A percentile compares a stretch with the other conserved stretches of the same genome.
phyloP scores from a whole-genome alignment of 2,797 vertebrate genomes.

The Falco berigora region DNA sequence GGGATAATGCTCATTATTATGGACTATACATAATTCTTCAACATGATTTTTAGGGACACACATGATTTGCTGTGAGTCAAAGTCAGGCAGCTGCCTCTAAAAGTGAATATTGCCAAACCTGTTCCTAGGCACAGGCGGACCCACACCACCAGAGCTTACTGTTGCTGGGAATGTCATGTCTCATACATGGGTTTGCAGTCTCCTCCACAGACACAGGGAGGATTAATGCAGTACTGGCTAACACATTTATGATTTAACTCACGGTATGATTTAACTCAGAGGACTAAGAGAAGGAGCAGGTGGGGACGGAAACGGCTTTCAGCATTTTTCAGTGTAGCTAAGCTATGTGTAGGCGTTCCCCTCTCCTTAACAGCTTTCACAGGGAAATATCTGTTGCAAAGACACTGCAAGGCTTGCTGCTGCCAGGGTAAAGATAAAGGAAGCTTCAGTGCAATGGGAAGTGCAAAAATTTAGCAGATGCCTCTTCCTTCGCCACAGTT shows the following conservation, averaged over 20 bases:
- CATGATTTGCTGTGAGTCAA: not conserved
- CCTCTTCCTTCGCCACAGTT: not conserved
- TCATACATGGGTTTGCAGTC: fast-evolving
- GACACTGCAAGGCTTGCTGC: not conserved
- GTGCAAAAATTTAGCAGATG: not conserved
- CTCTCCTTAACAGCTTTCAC: not conserved
- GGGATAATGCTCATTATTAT: not conserved
- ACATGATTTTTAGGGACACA: not conserved
- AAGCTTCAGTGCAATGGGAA: not conserved
- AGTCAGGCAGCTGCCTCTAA: not conserved
- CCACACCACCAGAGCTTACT: not conserved
- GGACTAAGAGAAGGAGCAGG: not conserved
- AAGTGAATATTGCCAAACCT: not conserved
- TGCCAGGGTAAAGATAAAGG: not conserved
- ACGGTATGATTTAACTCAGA: not conserved
- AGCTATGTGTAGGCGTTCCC: not conserved
- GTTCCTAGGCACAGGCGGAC: not conserved
- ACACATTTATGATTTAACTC: not conserved
- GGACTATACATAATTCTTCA: not conserved
- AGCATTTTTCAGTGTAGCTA: not conserved
- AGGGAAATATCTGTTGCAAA: not conserved
- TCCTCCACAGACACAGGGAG: not conserved
- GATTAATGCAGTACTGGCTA: not conserved
- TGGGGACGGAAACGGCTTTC: not conserved
- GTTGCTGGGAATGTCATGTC: not conserved